These are phyloP conservation scores for Periophthalmus magnuspinnatus DNA, from an alignment of 2,797 vertebrate genomes.

Conservation along the genomic window DNA sequence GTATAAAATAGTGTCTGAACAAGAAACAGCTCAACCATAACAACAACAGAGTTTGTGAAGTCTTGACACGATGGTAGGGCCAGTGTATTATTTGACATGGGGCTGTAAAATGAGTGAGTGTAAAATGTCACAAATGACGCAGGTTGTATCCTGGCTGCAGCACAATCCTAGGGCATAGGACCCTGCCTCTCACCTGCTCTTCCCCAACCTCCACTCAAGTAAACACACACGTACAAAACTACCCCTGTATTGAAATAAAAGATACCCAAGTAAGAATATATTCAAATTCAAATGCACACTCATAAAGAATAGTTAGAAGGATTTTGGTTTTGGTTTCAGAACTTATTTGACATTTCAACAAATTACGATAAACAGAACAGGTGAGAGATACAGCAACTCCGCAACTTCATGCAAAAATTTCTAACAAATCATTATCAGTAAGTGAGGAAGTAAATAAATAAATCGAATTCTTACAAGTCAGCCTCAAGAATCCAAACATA, in stretches of 20 bases:
- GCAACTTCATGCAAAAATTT: no score
- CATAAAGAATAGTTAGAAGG: not conserved
- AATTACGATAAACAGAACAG: not conserved
- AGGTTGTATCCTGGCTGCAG: slow-evolving; percentile 51
- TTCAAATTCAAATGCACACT: not conserved
- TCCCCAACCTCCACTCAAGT: not conserved
- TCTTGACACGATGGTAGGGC: not conserved
- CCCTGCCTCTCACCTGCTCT: slow-evolving; percentile 46
- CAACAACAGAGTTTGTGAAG: not conserved
- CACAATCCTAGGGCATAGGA: slow-evolving; percentile 33
- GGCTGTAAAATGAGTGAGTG: slow-evolving; percentile 67
- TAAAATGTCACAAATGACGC: slow-evolving; percentile 75
- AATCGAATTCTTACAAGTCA: no score
- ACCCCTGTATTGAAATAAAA: not conserved
- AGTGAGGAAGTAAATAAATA: no score
- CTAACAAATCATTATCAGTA: no score
- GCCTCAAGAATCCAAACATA: no score
- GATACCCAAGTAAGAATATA: not conserved
- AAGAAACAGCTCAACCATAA: not conserved
- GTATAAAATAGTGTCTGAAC: no score
- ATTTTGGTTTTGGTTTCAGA: no score
- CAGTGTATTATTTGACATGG: slow-evolving; percentile 67
- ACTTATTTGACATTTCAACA: no score
- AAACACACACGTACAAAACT: slow-evolving; percentile 1
- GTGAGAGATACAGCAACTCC: not conserved